Base-by-base conservation (phyloP, 2,888 invertebrate genomes). In the Xylocampa areola region DNA sequence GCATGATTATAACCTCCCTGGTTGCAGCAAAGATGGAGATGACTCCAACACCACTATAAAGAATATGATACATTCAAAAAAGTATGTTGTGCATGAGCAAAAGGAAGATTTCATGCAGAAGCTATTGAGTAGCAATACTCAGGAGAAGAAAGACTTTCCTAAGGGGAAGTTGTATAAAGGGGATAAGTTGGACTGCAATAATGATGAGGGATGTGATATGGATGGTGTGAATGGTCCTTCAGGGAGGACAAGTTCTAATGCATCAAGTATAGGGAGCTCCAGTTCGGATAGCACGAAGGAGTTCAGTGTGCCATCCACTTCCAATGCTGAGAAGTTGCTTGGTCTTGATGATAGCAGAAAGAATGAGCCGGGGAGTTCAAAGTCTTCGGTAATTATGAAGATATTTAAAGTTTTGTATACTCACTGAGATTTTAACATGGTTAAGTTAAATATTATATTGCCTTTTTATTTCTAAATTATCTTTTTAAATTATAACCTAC, bases 41-140 rank as follows among this genome's bases (percentile, higher is more conserved):
- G 91, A 91, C 53, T 91, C 88, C 63, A 89, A 89, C 53, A 81
- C 85, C 5, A 89, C 88, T 25, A 89, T 90, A 21, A 92, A 90
- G 58, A 91, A 90, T 39, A 88, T 92, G 87, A 90, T 88, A 25
- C 83, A 88, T 62, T 80, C 84, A 47, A 82, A 79, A 32, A 85
- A 82, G 21, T 88, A 79, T 60, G 73, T 68, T n/a, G 64, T 57
- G 6, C 82, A 80, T n/a, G 84, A 82, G 30, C 79, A 81, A 0
- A 85, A 90, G 47, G 86, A 87, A 23, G 92, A 93, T 70, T 92
- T 93, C 54, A 93, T 93, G 94, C 89, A 91, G 58, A 92, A 91
- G 57, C 68, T 93, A 35, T 76, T 93, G 48, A 87, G 75, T 72
- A 91, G 89, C 66, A 87, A 87, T 55, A 82, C 84, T 23, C 84